Evolutionary conservation across 2,113 vertebrate genomes (phyloP).

Genomic region (Syngnathoides biaculeatus): DNA sequence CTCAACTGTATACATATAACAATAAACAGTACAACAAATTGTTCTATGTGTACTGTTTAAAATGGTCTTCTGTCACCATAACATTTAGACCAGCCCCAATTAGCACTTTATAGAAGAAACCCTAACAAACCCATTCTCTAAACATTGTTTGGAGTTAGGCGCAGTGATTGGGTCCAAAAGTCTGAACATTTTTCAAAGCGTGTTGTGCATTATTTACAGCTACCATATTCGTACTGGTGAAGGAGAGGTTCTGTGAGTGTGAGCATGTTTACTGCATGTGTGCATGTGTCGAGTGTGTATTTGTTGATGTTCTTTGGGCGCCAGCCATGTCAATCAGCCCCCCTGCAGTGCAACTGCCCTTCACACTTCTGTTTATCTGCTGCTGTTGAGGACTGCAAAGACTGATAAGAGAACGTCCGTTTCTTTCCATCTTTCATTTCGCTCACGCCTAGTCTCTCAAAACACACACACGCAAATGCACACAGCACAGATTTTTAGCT

Average conservation of each 20-base stretch:
- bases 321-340: constrained; percentile 74
- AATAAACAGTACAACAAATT: background rate
- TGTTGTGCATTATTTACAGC: constrained; percentile 11
- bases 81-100: background rate
- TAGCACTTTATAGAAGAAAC: background rate
- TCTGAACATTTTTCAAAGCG: background rate
- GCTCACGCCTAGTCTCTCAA: constrained; percentile 20
- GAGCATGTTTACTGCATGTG: constrained; percentile 19
- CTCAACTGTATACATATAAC: background rate
- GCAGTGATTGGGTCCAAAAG: background rate
- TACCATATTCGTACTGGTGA: background rate
- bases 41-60: background rate
- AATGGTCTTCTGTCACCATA: background rate
- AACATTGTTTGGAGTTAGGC: background rate
- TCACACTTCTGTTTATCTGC: constrained; percentile 75
- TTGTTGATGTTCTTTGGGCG: constrained; percentile 57
- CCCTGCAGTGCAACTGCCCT: constrained; percentile 71
- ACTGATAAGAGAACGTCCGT: constrained; percentile 69
- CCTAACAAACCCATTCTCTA: background rate
- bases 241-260: constrained; percentile 19
- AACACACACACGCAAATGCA: constrained; percentile 7
- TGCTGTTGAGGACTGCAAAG: constrained; percentile 70
- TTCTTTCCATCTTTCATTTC: constrained; percentile 40
- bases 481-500: constrained; percentile 26
- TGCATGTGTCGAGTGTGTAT: constrained; percentile 29